Evolutionary conservation across 2,888 invertebrate species (phyloP).

Genomic region (Acanthococcus lagerstroemiae): DNA sequence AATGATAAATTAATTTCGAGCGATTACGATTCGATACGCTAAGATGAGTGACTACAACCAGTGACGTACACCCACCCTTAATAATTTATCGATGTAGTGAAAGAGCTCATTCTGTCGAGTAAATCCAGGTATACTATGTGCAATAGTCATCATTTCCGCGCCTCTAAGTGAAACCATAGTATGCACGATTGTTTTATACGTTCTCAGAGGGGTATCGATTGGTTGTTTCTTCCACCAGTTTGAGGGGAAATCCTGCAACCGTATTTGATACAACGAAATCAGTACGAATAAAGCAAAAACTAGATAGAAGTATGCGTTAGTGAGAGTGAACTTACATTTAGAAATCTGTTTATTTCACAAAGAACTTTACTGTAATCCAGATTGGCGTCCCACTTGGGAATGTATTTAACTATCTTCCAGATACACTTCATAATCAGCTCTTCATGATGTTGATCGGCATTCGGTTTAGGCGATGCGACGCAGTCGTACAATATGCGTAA

Average conservation of each 20-base stretch:
- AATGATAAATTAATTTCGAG: too few species aligned
- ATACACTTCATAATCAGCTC: conserved; percentile 85
- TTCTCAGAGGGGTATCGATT: conserved; percentile 73
- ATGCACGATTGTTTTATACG: conserved; percentile 88
- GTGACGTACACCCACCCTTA: conserved; percentile 50
- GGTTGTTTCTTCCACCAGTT: conserved; percentile 76
- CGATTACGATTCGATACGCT: too few species aligned
- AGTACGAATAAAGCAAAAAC: too few species aligned
- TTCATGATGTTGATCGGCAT: conserved; percentile 58
- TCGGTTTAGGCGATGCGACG: conserved; percentile 52
- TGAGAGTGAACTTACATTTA: conserved; percentile 56
- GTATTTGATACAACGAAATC: too few species aligned
- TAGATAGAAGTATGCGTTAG: too few species aligned
- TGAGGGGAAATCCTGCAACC: conserved; percentile 60
- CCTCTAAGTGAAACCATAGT: conserved; percentile 83
- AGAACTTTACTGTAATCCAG: conserved; percentile 62
- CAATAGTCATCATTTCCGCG: conserved; percentile 61
- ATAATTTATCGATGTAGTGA: conserved; percentile 68
- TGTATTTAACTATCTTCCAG: conserved; percentile 85
- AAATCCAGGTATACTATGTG: conserved; percentile 46
- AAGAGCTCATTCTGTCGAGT: conserved; percentile 69
- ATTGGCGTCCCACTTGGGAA: conserved; percentile 66
- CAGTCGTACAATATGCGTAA: conserved; percentile 79
- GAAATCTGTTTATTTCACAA: conserved; percentile 75
- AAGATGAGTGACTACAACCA: too few species aligned